Evolutionary conservation across 2,797 vertebrate species (phyloP), one percentile per base, ranked within the genome.

Genomic region (Tapirus indicus): DNA sequence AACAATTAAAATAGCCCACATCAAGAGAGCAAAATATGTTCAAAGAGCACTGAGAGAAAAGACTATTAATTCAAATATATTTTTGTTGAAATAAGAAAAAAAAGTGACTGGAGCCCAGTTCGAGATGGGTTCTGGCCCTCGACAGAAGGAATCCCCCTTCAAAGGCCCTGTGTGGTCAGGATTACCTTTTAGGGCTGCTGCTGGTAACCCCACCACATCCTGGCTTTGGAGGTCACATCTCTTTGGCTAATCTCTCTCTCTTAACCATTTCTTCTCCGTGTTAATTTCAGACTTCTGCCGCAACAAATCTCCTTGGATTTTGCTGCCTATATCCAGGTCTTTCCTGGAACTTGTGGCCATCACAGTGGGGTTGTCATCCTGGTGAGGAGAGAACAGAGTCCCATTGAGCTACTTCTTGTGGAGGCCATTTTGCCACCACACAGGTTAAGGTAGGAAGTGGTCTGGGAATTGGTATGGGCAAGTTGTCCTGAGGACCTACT

Each of bases 271-370:
- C 69, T 83, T 82, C 44, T 91, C 25, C 38, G 27, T 66, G 68
- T 58, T 95, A 71, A 82, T 58, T 86, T 94, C 88, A 82, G 83
- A n/a, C 29, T 82, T 94, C 71, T 64, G 16, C 64, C 79, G 78
- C 47, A 89, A 84, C 21, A 83, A 69, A 56, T 62, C 52, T 72
- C 74, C 75, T 11, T 87, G 74, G 64, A 79, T 13, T 72, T 87
- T 47, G 13, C 49, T 62, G 20, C 41, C 52, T 84, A 2, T 41
- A 20, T 38, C 58, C 58, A 18, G 11, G 9, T 27, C 62, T 69
- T 83, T 52, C 68, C 29, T 69, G 21, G 41, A 78, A 12, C 16
- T 88, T 56, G 35, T 69, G 94, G 27, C 47, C 13, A 3, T 58
- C 21, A 64, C 64, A n/a, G 2, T 10, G 27, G 49, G 13, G 32